Evolutionary conservation across 1,140 invertebrate species (phyloP).

Genomic region (Armadillidium nasatum): DNA sequence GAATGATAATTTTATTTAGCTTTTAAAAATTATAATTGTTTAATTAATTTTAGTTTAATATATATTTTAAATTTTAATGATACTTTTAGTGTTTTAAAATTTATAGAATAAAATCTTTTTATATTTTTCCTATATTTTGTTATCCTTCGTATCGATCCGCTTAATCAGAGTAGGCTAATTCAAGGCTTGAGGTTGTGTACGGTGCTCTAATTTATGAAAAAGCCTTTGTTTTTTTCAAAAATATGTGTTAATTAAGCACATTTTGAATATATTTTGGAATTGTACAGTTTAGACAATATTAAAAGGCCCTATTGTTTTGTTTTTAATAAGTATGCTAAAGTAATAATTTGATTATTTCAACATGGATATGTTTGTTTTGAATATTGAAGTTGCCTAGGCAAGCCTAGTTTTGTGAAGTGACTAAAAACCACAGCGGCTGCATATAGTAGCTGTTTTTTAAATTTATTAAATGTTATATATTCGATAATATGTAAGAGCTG

Average conservation of each 20-base stretch:
- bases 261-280: neutral
- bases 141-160: slow-evolving; percentile 6
- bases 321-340: neutral
- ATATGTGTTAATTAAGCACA: neutral
- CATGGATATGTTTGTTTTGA: slow-evolving; percentile 10
- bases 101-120: neutral
- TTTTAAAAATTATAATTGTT: neutral
- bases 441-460: neutral
- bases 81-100: neutral
- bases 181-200: neutral
- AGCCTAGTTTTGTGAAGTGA: neutral
- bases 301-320: neutral
- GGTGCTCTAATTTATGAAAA: slow-evolving; percentile 3
- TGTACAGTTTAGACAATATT: neutral
- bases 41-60: neutral
- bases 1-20: neutral
- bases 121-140: neutral
- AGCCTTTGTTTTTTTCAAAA: neutral
- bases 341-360: neutral
- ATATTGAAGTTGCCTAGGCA: neutral
- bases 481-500: slow-evolving; percentile 1
- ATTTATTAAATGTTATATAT: neutral
- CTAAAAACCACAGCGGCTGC: neutral
- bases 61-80: neutral
- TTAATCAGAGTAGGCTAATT: slow-evolving; percentile 10